Base-by-base conservation (phyloP, 2,113 vertebrate species). In the Hirundichthys speculiger region DNA sequence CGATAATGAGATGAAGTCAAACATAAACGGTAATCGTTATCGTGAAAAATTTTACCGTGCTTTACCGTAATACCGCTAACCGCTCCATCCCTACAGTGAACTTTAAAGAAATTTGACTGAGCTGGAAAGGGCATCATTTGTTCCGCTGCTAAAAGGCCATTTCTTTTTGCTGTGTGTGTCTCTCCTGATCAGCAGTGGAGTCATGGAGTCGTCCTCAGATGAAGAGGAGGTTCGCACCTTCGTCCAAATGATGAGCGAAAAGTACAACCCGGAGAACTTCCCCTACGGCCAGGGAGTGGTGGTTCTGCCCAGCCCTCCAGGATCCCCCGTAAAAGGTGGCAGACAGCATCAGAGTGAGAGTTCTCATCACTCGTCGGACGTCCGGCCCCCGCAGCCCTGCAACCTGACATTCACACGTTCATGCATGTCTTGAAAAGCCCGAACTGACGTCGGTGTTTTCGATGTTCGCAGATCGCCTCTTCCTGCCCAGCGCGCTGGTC, bases 281-380 rank as follows among this genome's bases (percentile, higher is more conserved):
- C 97, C 98, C 0, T 98, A 96, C 13, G 96, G 97, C 56, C 96
- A 96, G 13, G 96, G 96, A 3, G 92, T 98, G 0, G 93, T 98
- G 3, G 93, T 98, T 34, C 93, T 96, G 30, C 91, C 94, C 45
- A 95, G 94, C 13, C 95, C 95, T 0, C 95, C 97, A 71, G 96
- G 95, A 14, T 98, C 98, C 0, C 97, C 97, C 2, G 91, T 96
- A 91, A 98, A 98, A 96, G 96, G 98, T 98, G n/a, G n/a, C n/a
- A n/a, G n/a, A n/a, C n/a, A n/a, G n/a, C n/a, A n/a, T n/a, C n/a
- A n/a, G n/a, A 58, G 82, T 50, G 4, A 7, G 16, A 16, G 47
- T 16, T 2, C 5, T 19, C 3, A 18, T n/a, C n/a, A 19, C 1
- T 1, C 8, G 9, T 19, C 2, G 3, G 10, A 16, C 11, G 43